These are phyloP conservation scores for Epinephelus malabaricus DNA, from an alignment of 2,797 vertebrate species.

Conservation along the genomic window DNA sequence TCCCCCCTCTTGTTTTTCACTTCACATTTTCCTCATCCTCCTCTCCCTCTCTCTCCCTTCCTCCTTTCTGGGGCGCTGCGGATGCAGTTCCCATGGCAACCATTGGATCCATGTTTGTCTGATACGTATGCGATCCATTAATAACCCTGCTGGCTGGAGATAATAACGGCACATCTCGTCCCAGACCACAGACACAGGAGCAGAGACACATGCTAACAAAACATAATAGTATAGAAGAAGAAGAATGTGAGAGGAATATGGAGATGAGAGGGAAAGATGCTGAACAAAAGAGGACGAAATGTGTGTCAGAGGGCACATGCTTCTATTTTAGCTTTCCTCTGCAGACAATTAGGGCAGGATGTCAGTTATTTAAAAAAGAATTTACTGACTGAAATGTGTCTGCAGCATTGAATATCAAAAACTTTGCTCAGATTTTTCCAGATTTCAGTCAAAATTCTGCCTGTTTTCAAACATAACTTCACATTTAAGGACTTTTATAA, in stretches of 20 bases:
- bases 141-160: constrained; percentile 80
- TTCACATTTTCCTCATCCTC: constrained; percentile 57
- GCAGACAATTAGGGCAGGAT: neutral
- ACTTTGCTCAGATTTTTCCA: too few relatives aligned
- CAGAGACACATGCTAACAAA: neutral
- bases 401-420: neutral
- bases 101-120: constrained; percentile 81
- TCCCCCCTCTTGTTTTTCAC: constrained; percentile 69
- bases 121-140: constrained; percentile 83
- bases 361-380: neutral
- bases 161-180: constrained; percentile 71
- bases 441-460: too few relatives aligned
- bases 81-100: constrained; percentile 91
- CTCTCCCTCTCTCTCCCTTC: constrained; percentile 18
- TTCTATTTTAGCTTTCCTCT: neutral
- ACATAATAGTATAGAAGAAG: neutral
- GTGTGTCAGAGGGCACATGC: neutral
- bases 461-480: too few relatives aligned
- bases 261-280: constrained; percentile 17
- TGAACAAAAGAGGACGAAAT: neutral
- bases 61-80: constrained; percentile 78
- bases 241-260: neutral
- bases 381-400: neutral
- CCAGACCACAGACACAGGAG: constrained; percentile 48
- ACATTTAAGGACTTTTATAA: too few relatives aligned